A percentile compares a stretch with the other conserved stretches of the same genome.
Conservation (phyloP, 92 coral and sea anemone species). For the Palythoa grandis region DNA sequence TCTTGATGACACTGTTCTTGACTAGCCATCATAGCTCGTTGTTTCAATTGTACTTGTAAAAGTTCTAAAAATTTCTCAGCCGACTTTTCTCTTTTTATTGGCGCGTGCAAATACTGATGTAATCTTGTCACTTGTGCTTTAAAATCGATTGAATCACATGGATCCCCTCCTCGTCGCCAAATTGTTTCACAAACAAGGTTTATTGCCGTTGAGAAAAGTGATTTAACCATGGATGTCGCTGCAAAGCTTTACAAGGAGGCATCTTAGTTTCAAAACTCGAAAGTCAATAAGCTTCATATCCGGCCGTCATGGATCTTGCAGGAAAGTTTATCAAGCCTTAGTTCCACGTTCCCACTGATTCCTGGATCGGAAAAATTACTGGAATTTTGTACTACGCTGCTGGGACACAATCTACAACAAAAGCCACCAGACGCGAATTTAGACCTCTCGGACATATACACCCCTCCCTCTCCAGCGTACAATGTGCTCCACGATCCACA, state of each 20-base stretch:
- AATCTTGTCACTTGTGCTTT: too few relatives aligned
- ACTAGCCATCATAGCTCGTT: too few relatives aligned
- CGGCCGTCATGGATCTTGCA: slow-evolving; percentile 81
- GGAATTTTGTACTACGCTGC: slow-evolving; percentile 81
- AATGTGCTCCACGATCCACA: slow-evolving; percentile 92
- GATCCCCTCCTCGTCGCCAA: too few relatives aligned
- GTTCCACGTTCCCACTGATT: slow-evolving; percentile 88
- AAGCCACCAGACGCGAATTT: slow-evolving; percentile 78
- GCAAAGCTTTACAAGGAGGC: slow-evolving; percentile 46
- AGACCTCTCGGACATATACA: slow-evolving; percentile 78
- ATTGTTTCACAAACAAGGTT: neutral
- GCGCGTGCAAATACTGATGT: too few relatives aligned
- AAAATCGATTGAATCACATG: too few relatives aligned
- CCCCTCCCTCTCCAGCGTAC: slow-evolving; percentile 65
- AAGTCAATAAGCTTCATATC: slow-evolving; percentile 55
- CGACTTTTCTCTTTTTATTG: too few relatives aligned
- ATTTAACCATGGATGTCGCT: slow-evolving; percentile 66
- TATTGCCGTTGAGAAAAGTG: neutral
- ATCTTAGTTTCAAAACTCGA: neutral
- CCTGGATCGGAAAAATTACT: slow-evolving; percentile 88
- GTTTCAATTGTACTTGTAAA: too few relatives aligned
- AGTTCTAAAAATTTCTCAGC: too few relatives aligned
- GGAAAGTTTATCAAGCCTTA: slow-evolving; percentile 82
- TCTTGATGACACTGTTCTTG: too few relatives aligned
- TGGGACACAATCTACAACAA: slow-evolving; percentile 76